A percentile compares a stretch with the other conserved stretches of the same genome.
Conservation (phyloP, 2,888 invertebrate species). For the Eupithecia vulgata region DNA sequence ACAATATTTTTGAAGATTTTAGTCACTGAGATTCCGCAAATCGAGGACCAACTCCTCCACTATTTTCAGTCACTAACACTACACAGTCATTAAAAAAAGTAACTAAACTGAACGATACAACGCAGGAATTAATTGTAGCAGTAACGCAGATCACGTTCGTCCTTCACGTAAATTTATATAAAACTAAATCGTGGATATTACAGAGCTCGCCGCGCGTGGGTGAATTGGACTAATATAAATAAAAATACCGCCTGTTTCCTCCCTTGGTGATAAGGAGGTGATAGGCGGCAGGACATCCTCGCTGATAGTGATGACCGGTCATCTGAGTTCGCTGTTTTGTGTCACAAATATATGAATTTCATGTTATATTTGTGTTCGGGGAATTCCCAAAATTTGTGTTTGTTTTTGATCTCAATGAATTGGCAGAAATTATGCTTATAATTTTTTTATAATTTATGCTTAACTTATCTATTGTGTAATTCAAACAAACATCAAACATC, state of each 20-base stretch:
- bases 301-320: constrained; percentile 73
- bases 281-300: constrained; percentile 76
- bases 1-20: not conserved
- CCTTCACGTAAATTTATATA: constrained; percentile 49
- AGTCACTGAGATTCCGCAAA: not conserved
- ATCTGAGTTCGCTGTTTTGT: constrained; percentile 42
- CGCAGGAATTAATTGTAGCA: not conserved
- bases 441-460: too few relatives aligned
- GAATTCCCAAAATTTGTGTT: constrained; percentile 5
- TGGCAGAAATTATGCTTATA: too few relatives aligned
- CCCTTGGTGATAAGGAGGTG: constrained; percentile 65
- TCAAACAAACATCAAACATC: too few relatives aligned
- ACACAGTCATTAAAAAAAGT: not conserved
- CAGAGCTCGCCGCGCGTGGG: constrained; percentile 65
- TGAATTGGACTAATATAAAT: constrained; percentile 67
- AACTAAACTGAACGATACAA: not conserved
- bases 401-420: not conserved
- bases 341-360: constrained; percentile 28
- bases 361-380: constrained; percentile 10
- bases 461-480: too few relatives aligned
- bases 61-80: not conserved
- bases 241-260: constrained; percentile 80
- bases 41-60: not conserved
- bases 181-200: constrained; percentile 67
- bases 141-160: constrained; percentile 53